phyloP scores from a whole-genome alignment of 2,888 invertebrate genomes.

The Xanthia icteritia region DNA sequence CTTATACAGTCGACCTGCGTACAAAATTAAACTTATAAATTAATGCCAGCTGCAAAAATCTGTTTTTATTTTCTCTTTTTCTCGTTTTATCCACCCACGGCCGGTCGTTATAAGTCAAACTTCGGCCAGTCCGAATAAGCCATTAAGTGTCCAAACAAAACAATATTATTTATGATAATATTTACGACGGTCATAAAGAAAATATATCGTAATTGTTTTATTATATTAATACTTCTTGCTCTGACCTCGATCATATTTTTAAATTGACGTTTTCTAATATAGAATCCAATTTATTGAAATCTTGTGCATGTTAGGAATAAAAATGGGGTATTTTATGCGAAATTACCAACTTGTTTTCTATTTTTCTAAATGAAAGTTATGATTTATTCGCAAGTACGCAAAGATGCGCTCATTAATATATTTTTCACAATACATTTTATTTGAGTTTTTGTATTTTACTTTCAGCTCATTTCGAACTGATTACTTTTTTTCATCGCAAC shows the following conservation, averaged over 20 bases:
- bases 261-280: constrained; percentile 42
- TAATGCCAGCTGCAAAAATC: constrained; percentile 29
- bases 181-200: constrained; percentile 55
- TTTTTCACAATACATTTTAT: not conserved
- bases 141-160: constrained; percentile 54
- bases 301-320: constrained; percentile 30
- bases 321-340: not conserved
- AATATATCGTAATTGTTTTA: constrained; percentile 57
- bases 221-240: constrained; percentile 34
- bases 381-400: constrained; percentile 16
- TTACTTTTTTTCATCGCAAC: not conserved
- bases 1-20: not conserved
- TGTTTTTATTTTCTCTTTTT: constrained; percentile 28
- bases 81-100: constrained; percentile 28
- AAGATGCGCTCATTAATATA: not conserved
- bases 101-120: constrained; percentile 41
- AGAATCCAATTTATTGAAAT: constrained; percentile 24
- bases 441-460: not conserved
- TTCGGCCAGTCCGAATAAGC: constrained; percentile 38
- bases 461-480: not conserved
- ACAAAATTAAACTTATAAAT: constrained; percentile 28
- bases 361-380: constrained; percentile 1
- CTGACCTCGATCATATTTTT: constrained; percentile 9
- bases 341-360: not conserved
- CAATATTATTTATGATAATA: constrained; percentile 55